These are phyloP conservation scores for Nemurella pictetii DNA, from an alignment of 2,888 invertebrate genomes.

Conservation along the genomic window DNA sequence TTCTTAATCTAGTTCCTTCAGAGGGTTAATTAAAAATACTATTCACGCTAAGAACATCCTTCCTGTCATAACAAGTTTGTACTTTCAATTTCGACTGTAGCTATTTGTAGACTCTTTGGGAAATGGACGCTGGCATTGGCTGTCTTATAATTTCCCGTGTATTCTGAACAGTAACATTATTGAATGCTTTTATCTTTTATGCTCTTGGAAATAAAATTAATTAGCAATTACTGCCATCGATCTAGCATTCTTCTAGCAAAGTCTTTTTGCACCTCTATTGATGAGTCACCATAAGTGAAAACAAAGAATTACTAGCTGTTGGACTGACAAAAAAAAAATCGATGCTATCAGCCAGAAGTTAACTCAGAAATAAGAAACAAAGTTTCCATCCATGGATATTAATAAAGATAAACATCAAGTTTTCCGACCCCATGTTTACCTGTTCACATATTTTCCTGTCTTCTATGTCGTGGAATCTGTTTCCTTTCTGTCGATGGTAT, in stretches of 20 bases:
- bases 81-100: neutral
- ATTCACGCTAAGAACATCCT: neutral
- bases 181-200: too few species aligned
- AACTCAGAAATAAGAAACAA: neutral
- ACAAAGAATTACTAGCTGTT: too few species aligned
- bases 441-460: neutral
- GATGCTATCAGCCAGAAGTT: too few species aligned
- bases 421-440: neutral
- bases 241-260: too few species aligned
- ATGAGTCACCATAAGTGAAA: too few species aligned
- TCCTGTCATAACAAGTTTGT: neutral
- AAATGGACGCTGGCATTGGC: neutral
- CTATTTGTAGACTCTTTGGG: neutral
- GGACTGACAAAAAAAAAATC: too few species aligned
- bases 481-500: conserved; percentile 1
- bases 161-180: too few species aligned
- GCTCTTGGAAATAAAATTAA: too few species aligned
- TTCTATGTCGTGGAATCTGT: neutral
- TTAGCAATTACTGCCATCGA: too few species aligned
- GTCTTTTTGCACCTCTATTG: too few species aligned
- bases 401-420: neutral
- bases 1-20: neutral
- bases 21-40: neutral
- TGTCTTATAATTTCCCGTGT: too few species aligned
- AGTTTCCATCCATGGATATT: neutral